Base-by-base conservation (phyloP, 2,888 invertebrate species). In the Myathropa florea region DNA sequence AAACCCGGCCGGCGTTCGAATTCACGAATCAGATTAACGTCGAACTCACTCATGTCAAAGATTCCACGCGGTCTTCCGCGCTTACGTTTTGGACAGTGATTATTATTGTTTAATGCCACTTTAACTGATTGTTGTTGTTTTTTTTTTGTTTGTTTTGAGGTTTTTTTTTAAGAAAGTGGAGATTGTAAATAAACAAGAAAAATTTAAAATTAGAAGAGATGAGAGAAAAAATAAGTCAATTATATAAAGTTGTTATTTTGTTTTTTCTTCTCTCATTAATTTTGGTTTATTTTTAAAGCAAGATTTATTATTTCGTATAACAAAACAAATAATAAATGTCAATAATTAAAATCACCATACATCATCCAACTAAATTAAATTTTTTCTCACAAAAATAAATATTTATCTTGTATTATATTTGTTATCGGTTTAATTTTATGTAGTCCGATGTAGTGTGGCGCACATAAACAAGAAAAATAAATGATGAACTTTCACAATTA, bases 11-110 rank as follows among this genome's bases (percentile, higher is more conserved):
- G 90, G 46, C 89, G 88, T 36, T 91, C 91, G 89, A 92, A 93
- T 81, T 93, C 92, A 21, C 90, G 89, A 70, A 92, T 92, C 28
- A 93, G 89, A 76, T 91, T 91, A 75, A 92, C 89, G 88, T 93
- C 93, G 60, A 93, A 91, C 89, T 92, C 93, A 9, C 92, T 92
- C 88, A 92, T 92, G 81, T 91, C 90, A 18, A 90, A 90, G 71
- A 90, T 90, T 67, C 84, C 82, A 55, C 91, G 90, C 63, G 91
- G 92, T 63, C 91, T 89, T 14, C 92, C 92, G 78, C 92, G 72
- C 60, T 60, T 33, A 61, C 78, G 78, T 67, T 65, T 70, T 4
- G 63, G n/a, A 67, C 73, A 63, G 14, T 72, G 46, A 18, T 70
- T 79, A 12, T 89, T 88, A 53, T 70, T 88, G 76, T 85, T 80